Base-by-base conservation (phyloP, 2,113 vertebrate genomes). In the Daphoenositta chrysoptera region DNA sequence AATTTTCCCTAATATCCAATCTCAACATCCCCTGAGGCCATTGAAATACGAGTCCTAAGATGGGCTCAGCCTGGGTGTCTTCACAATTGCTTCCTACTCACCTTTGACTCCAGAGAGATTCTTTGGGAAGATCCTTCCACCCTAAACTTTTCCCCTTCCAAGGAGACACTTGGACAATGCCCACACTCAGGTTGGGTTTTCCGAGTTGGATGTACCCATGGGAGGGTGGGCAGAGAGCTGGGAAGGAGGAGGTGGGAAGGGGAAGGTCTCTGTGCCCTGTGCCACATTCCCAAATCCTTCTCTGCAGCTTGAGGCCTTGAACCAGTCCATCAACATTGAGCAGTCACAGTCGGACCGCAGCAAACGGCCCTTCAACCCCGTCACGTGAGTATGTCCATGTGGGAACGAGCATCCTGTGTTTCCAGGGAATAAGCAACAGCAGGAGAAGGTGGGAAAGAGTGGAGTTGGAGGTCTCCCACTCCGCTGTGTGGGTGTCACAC, bases 321-420 rank as follows among this genome's bases (percentile, higher is more conserved):
- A 99, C 97, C 99, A 99, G 97, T 98, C 98, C 17, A 99, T 99
- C 97, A 99, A 99, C 81, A 99, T 99, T 21, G 99, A 99, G 95
- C 99, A 99, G 98, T 99, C 99, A 0, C 99, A 99, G 98, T 99
- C 99, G 0, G 99, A 99, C 93, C 98, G 99, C 63, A 99, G 99
- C 98, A 99, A 99, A 90, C 98, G 99, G 88, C 99, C 99, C 48
- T 99, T 99, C 98, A 99, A 99, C 96, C 99, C 99, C 0, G 99
- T 99, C 86, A 98, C 99, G 99, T 99, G 96, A 99, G 99, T 99
- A 2, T 63, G 33, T 31, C 68, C 31, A 0, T 2, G 7, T 7
- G 37, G 23, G 35, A 60, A 37, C 6, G 40, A 10, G 0, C 42
- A 24, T 16, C 48, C 63, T 4, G 1, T 27, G 47, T 19, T 77